phyloP scores from a whole-genome alignment of 2,888 invertebrate genomes.

The Macrophya alboannulata region DNA sequence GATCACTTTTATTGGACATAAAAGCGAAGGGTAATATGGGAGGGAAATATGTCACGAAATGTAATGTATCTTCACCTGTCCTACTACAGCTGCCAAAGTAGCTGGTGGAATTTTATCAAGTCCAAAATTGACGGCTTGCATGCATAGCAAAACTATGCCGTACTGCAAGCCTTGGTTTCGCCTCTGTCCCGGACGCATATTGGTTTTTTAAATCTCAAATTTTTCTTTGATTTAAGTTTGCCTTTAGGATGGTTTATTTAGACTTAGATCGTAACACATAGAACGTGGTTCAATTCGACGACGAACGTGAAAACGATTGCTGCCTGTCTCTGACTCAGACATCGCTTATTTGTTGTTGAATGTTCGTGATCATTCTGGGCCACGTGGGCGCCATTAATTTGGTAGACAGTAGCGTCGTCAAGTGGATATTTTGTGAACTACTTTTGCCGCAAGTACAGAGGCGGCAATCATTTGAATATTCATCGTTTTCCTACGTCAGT shows the following conservation, averaged over 20 bases:
- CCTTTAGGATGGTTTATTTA: not conserved
- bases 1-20: not conserved
- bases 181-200: slow-evolving; percentile 69
- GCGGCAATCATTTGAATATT: slow-evolving; percentile 1
- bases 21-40: not conserved
- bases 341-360: slow-evolving; percentile 20
- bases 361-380: slow-evolving; percentile 17
- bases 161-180: slow-evolving; percentile 75
- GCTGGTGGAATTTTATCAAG: slow-evolving; percentile 82
- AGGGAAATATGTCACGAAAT: not conserved
- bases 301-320: not conserved
- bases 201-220: not conserved
- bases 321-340: not conserved
- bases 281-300: not conserved
- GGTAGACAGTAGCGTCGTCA: not conserved
- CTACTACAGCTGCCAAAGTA: slow-evolving; percentile 80
- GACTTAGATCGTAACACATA: not conserved
- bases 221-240: not conserved
- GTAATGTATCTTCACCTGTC: slow-evolving; percentile 74
- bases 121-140: slow-evolving; percentile 78
- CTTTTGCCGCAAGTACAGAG: not conserved
- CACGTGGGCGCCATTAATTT: slow-evolving; percentile 18
- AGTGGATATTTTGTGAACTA: not conserved
- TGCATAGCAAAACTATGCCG: slow-evolving; percentile 72
- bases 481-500: not conserved